Evolutionary conservation across 2,797 vertebrate genomes (phyloP).

Genomic region (Ctenosaura bakeri): DNA sequence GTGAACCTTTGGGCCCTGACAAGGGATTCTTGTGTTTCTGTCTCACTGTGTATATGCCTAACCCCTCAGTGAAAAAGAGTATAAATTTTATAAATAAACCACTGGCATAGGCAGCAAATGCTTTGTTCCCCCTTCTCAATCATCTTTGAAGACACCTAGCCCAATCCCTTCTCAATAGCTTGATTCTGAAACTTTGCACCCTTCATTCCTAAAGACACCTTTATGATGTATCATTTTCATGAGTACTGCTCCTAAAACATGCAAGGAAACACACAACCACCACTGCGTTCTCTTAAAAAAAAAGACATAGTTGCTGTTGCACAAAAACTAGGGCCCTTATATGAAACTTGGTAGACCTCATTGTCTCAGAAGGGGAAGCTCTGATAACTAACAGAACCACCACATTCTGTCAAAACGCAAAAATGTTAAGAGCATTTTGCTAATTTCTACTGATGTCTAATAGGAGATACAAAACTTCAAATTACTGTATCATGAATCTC

Average conservation of each 20-base stretch:
- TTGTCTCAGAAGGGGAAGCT: neutral
- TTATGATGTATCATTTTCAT: neutral
- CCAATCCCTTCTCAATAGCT: too few species aligned
- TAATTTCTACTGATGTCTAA: neutral
- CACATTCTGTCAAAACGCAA: neutral
- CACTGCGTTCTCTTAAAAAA: too few species aligned
- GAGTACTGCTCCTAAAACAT: neutral
- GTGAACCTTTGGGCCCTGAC: neutral
- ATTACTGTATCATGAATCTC: neutral
- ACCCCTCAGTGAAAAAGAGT: neutral
- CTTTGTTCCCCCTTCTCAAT: neutral
- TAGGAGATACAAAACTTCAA: neutral
- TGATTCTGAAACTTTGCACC: neutral
- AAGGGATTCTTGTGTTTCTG: neutral
- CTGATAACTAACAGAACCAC: neutral
- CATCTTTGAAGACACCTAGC: too few species aligned
- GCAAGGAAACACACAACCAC: too few species aligned
- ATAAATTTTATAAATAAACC: neutral
- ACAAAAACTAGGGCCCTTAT: neutral
- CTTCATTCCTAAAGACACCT: neutral
- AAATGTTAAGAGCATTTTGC: neutral
- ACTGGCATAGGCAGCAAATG: neutral
- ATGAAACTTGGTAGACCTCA: neutral
- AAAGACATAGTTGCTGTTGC: neutral
- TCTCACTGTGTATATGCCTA: too few species aligned